A percentile compares a stretch with the other conserved stretches of the same genome.
Evolutionary conservation across 2,797 vertebrate genomes (phyloP).

Genomic region (Hyperoplus lanceolatus): DNA sequence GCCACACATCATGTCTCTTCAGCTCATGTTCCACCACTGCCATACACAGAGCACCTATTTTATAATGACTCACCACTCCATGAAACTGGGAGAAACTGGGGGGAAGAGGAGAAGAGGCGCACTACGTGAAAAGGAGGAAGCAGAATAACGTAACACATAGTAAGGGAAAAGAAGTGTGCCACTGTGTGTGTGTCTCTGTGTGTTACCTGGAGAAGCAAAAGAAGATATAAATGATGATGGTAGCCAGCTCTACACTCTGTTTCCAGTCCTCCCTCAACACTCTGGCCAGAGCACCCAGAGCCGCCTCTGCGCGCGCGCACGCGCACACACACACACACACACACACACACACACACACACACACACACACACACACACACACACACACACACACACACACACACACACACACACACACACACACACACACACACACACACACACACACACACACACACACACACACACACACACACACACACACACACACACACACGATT

Average conservation of each 20-base stretch:
- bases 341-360: not conserved
- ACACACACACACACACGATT: too few species aligned
- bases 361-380: not conserved
- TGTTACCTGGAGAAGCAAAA: constrained; percentile 81
- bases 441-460: too few species aligned
- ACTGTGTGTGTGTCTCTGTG: constrained; percentile 1
- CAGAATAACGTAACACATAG: not conserved
- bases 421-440: too few species aligned
- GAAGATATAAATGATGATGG: constrained; percentile 90
- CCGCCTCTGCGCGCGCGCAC: constrained; percentile 87
- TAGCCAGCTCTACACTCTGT: constrained; percentile 96
- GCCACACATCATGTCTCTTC: constrained; percentile 96
- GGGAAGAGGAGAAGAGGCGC: not conserved
- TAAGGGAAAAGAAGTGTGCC: not conserved
- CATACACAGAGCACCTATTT: constrained; percentile 97
- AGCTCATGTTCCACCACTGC: constrained; percentile 97
- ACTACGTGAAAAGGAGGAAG: not conserved
- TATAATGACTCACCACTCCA: constrained; percentile 95
- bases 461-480: too few species aligned
- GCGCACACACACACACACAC: constrained; percentile 26
- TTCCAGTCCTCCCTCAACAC: constrained; percentile 98
- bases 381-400: too few species aligned
- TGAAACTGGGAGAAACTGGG: constrained; percentile 91
- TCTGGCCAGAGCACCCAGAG: constrained; percentile 93
- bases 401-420: too few species aligned